Evolutionary conservation across 2,888 invertebrate genomes (phyloP).

Genomic region (Blera fallax): DNA sequence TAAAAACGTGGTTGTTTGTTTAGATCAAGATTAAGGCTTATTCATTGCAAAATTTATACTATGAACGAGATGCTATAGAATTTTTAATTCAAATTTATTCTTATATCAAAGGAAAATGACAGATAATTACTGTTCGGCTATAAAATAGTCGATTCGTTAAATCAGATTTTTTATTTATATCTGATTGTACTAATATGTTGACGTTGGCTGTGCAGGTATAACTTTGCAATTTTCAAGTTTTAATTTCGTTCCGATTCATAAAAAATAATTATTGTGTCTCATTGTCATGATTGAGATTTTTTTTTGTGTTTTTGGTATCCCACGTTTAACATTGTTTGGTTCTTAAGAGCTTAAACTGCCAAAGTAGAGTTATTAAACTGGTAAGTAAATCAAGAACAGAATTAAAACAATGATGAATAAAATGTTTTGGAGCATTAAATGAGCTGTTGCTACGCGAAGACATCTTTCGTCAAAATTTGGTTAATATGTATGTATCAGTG

Average conservation of each 20-base stretch:
- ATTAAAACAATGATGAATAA: too few species aligned
- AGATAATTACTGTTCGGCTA: not conserved
- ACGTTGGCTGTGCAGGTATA: not conserved
- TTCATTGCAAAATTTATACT: not conserved
- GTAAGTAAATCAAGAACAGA: too few species aligned
- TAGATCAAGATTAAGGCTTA: not conserved
- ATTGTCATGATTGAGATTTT: too few species aligned
- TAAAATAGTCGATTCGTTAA: not conserved
- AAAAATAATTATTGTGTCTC: too few species aligned
- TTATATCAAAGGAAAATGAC: not conserved
- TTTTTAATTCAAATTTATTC: not conserved
- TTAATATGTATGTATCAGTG: too few species aligned
- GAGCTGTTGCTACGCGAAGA: too few species aligned
- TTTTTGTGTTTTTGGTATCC: too few species aligned
- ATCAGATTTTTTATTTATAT: not conserved
- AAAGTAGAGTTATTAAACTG: too few species aligned
- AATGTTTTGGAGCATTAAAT: too few species aligned
- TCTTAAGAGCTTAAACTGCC: too few species aligned
- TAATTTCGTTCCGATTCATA: not conserved
- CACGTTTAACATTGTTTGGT: too few species aligned
- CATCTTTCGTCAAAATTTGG: too few species aligned
- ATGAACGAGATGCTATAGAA: not conserved
- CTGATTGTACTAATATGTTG: not conserved
- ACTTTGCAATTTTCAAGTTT: not conserved
- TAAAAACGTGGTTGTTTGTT: not conserved